A percentile compares a stretch with the other conserved stretches of the same genome.
Evolutionary conservation across 2,797 vertebrate genomes (phyloP).

Genomic region (Lacerta viridis): DNA sequence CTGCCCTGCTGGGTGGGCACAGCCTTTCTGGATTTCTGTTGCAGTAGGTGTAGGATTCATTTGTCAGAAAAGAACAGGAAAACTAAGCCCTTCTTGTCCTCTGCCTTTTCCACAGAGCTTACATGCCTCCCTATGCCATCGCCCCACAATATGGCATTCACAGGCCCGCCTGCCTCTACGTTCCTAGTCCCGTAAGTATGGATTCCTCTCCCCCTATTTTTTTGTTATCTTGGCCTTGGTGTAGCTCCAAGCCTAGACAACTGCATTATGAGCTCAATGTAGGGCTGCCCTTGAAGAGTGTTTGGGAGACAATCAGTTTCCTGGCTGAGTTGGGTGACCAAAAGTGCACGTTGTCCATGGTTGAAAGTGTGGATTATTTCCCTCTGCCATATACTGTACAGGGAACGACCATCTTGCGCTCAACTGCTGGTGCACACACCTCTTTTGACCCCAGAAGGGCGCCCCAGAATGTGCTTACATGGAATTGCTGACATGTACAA

Average conservation of each 20-base stretch:
- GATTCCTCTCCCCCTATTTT: too few relatives aligned
- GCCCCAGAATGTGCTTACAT: too few relatives aligned
- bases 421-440: too few relatives aligned
- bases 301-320: neutral
- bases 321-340: too few relatives aligned
- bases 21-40: neutral
- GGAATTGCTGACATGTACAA: too few relatives aligned
- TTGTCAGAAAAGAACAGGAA: neutral
- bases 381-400: neutral
- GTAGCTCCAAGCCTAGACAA: neutral
- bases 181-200: conserved; percentile 40
- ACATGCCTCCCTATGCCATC: neutral
- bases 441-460: too few relatives aligned
- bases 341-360: neutral
- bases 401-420: too few relatives aligned
- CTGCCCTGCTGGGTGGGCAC: neutral
- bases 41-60: rapidly evolving
- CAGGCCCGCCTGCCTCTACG: neutral
- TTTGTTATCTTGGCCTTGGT: neutral
- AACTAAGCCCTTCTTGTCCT: neutral
- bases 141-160: neutral
- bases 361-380: neutral
- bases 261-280: neutral
- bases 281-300: neutral
- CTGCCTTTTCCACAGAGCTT: neutral